A percentile compares a stretch with the other conserved stretches of the same genome.
phyloP scores from a whole-genome alignment of 2,888 invertebrate genomes.

The Tinea trinotella region DNA sequence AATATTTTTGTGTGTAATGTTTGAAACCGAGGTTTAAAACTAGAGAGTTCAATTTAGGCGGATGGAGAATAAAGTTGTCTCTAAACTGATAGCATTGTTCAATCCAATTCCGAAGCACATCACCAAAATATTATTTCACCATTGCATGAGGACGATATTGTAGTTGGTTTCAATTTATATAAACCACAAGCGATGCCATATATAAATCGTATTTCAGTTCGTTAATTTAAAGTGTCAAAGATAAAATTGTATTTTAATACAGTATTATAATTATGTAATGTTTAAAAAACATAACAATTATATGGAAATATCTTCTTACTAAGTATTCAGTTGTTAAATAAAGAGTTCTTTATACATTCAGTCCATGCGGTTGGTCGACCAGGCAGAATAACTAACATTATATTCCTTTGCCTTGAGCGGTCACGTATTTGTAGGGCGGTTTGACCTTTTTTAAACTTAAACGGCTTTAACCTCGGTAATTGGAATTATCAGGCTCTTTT shows the following conservation, averaged over 20 bases:
- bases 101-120: constrained; percentile 7
- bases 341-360: constrained; percentile 6
- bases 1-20: neutral
- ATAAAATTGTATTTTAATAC: too few species aligned
- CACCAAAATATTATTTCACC: constrained; percentile 11
- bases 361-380: constrained; percentile 3
- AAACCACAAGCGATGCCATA: too few species aligned
- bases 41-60: neutral
- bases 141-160: too few species aligned
- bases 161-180: too few species aligned
- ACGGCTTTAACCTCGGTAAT: constrained; percentile 20
- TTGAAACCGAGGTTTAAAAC: neutral
- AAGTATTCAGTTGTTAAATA: neutral
- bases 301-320: neutral
- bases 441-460: constrained; percentile 22
- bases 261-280: too few species aligned
- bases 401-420: constrained; percentile 23
- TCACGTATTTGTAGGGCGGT: constrained; percentile 15
- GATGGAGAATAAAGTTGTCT: neutral
- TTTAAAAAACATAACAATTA: neutral
- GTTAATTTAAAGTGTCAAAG: too few species aligned
- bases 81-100: constrained; percentile 15
- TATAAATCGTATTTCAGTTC: too few species aligned
- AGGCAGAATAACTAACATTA: constrained; percentile 26
- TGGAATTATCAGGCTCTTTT: constrained; percentile 17